phyloP scores from a whole-genome alignment of 2,113 vertebrate genomes.

The Engraulis encrasicolus region DNA sequence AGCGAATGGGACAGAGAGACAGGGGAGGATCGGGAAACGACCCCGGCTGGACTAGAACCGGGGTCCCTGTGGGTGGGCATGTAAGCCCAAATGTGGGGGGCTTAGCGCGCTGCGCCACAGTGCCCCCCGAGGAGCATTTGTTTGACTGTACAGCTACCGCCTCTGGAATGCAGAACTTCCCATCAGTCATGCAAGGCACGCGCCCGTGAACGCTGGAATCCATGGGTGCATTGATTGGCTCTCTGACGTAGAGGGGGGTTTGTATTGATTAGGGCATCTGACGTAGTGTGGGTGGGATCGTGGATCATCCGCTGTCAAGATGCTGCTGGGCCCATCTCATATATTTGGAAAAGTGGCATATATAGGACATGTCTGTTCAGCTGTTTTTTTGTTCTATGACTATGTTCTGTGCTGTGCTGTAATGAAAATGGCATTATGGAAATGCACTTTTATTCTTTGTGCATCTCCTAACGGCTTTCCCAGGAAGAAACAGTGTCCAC shows the following conservation, averaged over 20 bases:
- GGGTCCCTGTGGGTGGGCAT: too few relatives aligned
- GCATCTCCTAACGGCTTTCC: slow-evolving; percentile 32
- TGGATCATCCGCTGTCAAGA: neutral
- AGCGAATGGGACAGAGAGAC: too few relatives aligned
- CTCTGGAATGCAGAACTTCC: neutral
- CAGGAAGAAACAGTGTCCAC: neutral
- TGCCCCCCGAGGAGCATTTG: too few relatives aligned
- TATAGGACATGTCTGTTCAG: slow-evolving; percentile 7
- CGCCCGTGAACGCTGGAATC: neutral
- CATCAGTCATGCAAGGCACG: neutral
- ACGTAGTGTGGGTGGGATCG: neutral
- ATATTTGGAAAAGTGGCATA: neutral
- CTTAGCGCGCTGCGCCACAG: too few relatives aligned
- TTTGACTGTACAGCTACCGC: neutral
- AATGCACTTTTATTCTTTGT: slow-evolving; percentile 34
- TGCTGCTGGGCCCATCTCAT: neutral
- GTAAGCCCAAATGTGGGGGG: too few relatives aligned
- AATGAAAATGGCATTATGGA: slow-evolving; percentile 35
- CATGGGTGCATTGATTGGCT: neutral
- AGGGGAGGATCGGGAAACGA: too few relatives aligned
- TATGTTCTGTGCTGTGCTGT: slow-evolving; percentile 14
- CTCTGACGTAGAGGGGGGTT: neutral
- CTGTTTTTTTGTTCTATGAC: slow-evolving; percentile 24
- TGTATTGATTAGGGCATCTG: neutral
- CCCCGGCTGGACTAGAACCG: too few relatives aligned